Evolutionary conservation across 2,113 vertebrate species (phyloP).

Genomic region (Seriola quinqueradiata): DNA sequence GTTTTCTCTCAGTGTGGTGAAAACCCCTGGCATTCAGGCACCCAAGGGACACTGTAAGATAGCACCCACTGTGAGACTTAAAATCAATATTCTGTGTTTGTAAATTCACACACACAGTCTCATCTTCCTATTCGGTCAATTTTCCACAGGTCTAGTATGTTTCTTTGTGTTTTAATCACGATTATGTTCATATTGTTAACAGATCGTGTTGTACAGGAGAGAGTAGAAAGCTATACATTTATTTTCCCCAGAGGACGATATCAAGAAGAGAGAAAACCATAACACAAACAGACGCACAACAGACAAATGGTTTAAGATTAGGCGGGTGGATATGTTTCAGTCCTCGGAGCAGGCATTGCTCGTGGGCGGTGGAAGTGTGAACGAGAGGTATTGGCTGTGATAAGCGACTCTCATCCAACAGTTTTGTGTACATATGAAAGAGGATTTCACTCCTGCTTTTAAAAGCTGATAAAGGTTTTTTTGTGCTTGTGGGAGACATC

Average conservation of each 20-base stretch:
- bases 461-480: conserved; percentile 35
- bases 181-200: neutral
- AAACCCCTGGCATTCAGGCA: neutral
- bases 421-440: conserved; percentile 21
- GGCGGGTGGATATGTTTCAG: conserved; percentile 15
- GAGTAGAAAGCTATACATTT: neutral
- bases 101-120: neutral
- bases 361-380: conserved; percentile 40
- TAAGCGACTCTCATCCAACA: conserved; percentile 22
- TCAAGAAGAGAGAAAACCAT: neutral
- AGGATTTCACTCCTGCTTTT: conserved; percentile 34
- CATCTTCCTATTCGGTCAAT: neutral
- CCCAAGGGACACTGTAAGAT: neutral
- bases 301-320: conserved; percentile 23
- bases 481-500: conserved; percentile 21
- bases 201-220: neutral
- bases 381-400: conserved; percentile 32
- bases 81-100: neutral
- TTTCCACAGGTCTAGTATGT: no score
- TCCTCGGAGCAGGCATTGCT: conserved; percentile 13
- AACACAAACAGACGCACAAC: conserved; percentile 6
- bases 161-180: neutral
- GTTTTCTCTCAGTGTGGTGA: neutral
- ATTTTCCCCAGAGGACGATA: conserved; percentile 9
- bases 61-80: conserved; percentile 9